Base-by-base conservation (phyloP, 2,797 vertebrate species). In the Lophura swinhoii region DNA sequence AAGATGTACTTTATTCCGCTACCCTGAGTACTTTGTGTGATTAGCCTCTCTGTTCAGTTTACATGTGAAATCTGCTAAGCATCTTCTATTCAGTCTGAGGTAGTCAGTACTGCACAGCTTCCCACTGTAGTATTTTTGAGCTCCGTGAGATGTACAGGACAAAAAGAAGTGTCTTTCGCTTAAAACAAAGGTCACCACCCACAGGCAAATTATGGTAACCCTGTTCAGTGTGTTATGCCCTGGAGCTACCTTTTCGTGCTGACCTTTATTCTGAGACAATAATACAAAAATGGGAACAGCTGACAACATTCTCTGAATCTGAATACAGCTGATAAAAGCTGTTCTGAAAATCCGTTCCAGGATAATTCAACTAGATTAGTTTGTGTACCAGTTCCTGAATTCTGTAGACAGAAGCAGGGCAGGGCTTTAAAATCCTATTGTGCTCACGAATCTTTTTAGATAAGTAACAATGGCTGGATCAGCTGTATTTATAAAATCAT, bases 321-420 rank as follows among this genome's bases (percentile, higher is more conserved):
- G 89, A 87, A 26, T 37, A 48, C 86, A 87, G 64, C 84, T 94
- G 84, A 73, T 84, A 87, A 90, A 90, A 95, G 56, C 90, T 94
- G 84, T 70, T 79, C 20, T 21, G 84, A 70, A 87, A 90, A 73
- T 85, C 66, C 71, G 17, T 94, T 95, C 37, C 51, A 75, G 59
- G 49, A 43, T 31, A 69, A 26, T 69, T 89, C 67, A 67, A 14
- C 64, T 84, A 70, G 68, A 68, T 94, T 64, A 44, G 17, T 69
- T 95, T 6, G 51, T 85, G 73, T 80, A 71, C 44, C 35, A 84
- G 33, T 83, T 87, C 44, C 75, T 64, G 58, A 69, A 18, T 58
- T 89, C 20, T 2, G 8, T 31, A 83, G 72, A 58, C 58, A 87
- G 81, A 93, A 74, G 26, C 58, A 77, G 84, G 53, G 66, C 20